These are phyloP conservation scores for Pyrrhia umbra DNA, from an alignment of 2,888 invertebrate species.

Conservation along the genomic window DNA sequence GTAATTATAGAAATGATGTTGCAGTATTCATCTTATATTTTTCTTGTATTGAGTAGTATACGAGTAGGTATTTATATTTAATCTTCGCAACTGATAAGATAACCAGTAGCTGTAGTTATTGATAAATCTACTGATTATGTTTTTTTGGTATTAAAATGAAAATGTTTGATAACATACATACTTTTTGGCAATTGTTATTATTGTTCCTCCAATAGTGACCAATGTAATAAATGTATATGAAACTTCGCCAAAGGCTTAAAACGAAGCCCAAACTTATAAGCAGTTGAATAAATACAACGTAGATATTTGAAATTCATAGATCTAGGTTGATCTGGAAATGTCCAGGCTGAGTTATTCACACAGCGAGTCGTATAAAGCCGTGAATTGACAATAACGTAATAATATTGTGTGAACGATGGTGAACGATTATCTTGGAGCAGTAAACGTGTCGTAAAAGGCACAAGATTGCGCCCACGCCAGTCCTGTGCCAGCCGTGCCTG, in stretches of 20 bases:
- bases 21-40: too few species aligned
- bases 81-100: too few species aligned
- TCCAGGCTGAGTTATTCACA: conserved; percentile 53
- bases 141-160: too few species aligned
- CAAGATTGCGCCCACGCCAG: conserved; percentile 66
- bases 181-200: too few species aligned
- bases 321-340: conserved; percentile 13
- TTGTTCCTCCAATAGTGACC: too few species aligned
- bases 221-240: too few species aligned
- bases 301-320: conserved; percentile 43
- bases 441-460: conserved; percentile 64
- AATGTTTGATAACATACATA: too few species aligned
- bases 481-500: conserved; percentile 18
- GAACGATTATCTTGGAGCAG: conserved; percentile 64
- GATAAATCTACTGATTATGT: too few species aligned
- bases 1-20: too few species aligned
- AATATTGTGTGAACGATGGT: conserved; percentile 65
- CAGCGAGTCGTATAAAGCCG: conserved; percentile 47
- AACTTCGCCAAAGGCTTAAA: not conserved
- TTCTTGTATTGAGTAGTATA: too few species aligned
- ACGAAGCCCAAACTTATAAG: not conserved
- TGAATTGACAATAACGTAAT: conserved; percentile 66
- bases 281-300: not conserved
- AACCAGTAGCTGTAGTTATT: too few species aligned
- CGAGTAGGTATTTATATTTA: too few species aligned